A percentile compares a stretch with the other conserved stretches of the same genome.
Evolutionary conservation across 2,888 invertebrate species (phyloP).

Genomic region (Limenitis camilla): DNA sequence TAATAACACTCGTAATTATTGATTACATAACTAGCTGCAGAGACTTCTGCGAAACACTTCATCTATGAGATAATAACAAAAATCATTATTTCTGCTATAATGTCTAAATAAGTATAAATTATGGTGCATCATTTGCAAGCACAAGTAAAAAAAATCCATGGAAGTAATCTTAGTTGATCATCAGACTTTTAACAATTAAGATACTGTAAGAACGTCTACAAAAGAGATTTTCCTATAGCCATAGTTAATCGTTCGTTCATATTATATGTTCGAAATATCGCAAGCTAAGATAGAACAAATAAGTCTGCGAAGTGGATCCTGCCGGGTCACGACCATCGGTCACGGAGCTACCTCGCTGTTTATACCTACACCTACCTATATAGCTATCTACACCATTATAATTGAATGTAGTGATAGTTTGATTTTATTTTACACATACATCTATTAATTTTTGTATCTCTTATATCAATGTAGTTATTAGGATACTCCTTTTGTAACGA

Average conservation of each 20-base stretch:
- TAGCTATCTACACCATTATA: constrained; percentile 14
- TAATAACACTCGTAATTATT: constrained; percentile 22
- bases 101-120: neutral
- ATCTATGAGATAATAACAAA: constrained; percentile 7
- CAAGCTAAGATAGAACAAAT: neutral
- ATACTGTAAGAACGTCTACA: no score
- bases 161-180: no score
- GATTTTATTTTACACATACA: no score
- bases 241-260: no score
- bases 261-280: no score
- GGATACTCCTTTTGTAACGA: no score
- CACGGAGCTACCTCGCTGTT: constrained; percentile 1
- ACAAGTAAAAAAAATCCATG: neutral
- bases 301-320: neutral
- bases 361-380: neutral
- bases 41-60: constrained; percentile 15
- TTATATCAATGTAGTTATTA: no score
- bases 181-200: no score
- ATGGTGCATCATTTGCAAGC: no score
- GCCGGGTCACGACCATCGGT: constrained; percentile 6
- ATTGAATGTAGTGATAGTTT: no score
- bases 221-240: no score
- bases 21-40: constrained; percentile 16
- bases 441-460: no score
- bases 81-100: neutral